Conservation (phyloP, 1,140 invertebrate genomes). For the Aplysia californica region DNA sequence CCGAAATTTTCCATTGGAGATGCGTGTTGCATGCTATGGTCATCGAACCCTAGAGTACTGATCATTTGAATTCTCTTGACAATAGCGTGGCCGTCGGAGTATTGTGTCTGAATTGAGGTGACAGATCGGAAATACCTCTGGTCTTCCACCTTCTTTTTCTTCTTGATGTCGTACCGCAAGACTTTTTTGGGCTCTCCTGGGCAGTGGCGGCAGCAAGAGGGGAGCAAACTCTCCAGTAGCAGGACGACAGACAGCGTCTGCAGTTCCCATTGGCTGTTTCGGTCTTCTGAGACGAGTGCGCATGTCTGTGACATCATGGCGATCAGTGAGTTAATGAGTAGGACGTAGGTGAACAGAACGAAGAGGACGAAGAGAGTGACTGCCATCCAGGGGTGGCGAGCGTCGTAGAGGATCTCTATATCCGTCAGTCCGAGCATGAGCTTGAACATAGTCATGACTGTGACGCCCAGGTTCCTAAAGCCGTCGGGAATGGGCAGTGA, state of each 20-base stretch:
- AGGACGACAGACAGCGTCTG: slow-evolving; percentile 46
- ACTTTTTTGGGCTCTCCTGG: too few species aligned
- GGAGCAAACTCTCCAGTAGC: slow-evolving; percentile 46
- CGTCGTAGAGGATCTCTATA: slow-evolving; percentile 37
- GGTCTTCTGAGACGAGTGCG: slow-evolving; percentile 39
- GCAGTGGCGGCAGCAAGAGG: too few species aligned
- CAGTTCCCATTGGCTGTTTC: slow-evolving; percentile 42
- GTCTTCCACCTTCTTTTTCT: too few species aligned
- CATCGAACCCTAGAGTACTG: too few species aligned
- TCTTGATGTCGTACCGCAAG: too few species aligned
- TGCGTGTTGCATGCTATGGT: too few species aligned
- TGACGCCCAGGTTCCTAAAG: slow-evolving; percentile 31
- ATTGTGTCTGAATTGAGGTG: too few species aligned
- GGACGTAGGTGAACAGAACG: slow-evolving; percentile 45
- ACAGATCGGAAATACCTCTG: too few species aligned
- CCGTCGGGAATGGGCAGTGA: slow-evolving; percentile 7
- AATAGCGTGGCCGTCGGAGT: too few species aligned
- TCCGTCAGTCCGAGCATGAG: slow-evolving; percentile 50
- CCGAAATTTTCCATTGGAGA: too few species aligned
- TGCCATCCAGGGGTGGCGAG: slow-evolving; percentile 37
- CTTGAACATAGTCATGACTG: slow-evolving; percentile 47
- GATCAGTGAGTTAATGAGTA: slow-evolving; percentile 53
- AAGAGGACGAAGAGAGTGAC: slow-evolving; percentile 43
- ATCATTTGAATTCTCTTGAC: too few species aligned
- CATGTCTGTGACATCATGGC: slow-evolving; percentile 58